Percentiles rank a stretch among this genome's conserved stretches.
Evolutionary conservation across 2,888 invertebrate species (phyloP).

Genomic region (Caenorhabditis macrosperma): DNA sequence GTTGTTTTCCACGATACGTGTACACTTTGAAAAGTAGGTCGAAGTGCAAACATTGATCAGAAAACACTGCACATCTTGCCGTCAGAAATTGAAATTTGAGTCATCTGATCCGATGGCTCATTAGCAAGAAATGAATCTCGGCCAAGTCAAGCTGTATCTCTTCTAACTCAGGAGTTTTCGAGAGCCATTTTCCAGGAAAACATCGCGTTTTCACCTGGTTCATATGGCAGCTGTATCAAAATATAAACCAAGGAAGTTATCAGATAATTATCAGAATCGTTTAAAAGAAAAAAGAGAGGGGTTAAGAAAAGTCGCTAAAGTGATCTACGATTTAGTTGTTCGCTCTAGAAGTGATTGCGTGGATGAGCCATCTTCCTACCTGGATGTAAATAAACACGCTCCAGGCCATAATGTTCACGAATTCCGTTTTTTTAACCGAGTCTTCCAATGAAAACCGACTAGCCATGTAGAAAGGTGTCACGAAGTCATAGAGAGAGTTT

Average conservation of each 20-base stretch:
- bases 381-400: constrained; percentile 64
- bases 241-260: too few relatives aligned
- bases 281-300: too few relatives aligned
- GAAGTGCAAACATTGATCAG: background rate
- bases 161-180: background rate
- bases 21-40: background rate
- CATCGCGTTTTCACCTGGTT: background rate
- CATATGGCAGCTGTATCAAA: too few relatives aligned
- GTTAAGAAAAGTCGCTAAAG: background rate
- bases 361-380: constrained; percentile 24
- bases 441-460: constrained; percentile 20
- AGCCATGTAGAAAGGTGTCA: constrained; percentile 46
- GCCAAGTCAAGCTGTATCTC: constrained; percentile 1
- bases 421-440: constrained; percentile 10
- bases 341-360: background rate
- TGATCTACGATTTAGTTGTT: background rate
- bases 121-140: constrained; percentile 23
- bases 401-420: constrained; percentile 62
- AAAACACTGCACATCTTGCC: constrained; percentile 1
- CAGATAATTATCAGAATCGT: too few relatives aligned
- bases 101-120: constrained; percentile 32
- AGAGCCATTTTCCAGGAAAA: background rate
- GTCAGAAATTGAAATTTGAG: constrained; percentile 35
- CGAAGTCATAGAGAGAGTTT: constrained; percentile 25
- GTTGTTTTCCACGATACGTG: background rate